Conservation (phyloP, 2,113 vertebrate species). For the Propithecus coquereli region DNA sequence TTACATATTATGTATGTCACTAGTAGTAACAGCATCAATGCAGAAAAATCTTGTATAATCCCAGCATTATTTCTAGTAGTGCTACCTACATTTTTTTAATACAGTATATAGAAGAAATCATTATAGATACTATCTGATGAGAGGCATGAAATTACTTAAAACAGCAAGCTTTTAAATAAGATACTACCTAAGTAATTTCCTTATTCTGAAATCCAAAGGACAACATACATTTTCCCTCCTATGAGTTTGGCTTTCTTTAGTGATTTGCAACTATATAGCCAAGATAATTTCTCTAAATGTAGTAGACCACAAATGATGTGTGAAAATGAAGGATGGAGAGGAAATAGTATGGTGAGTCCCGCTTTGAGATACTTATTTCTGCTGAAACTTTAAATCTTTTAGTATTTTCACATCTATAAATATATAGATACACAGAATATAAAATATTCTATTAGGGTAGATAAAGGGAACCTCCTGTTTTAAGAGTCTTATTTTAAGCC, state of each 20-base stretch:
- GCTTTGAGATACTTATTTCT: constrained; percentile 31
- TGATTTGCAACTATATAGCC: not conserved
- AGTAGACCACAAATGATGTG: not conserved
- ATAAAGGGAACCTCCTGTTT: not conserved
- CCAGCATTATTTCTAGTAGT: constrained; percentile 2
- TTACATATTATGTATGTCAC: not conserved
- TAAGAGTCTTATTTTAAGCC: not conserved
- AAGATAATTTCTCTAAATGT: constrained; percentile 28
- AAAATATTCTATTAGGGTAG: not conserved
- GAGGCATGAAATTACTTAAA: constrained; percentile 11
- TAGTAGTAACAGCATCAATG: not conserved
- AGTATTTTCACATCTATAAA: constrained; percentile 27
- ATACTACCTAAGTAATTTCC: not conserved
- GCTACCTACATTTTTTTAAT: not conserved
- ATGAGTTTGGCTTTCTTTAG: not conserved
- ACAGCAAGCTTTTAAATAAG: not conserved
- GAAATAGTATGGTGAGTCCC: not conserved
- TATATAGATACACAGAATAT: no score
- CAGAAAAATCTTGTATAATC: not conserved
- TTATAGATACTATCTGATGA: not conserved
- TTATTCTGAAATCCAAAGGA: not conserved
- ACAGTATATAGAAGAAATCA: not conserved
- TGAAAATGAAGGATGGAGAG: constrained; percentile 1
- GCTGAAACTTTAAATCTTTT: constrained; percentile 30
- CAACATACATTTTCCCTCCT: not conserved